These are phyloP conservation scores for Tenodera sinensis DNA, from an alignment of 2,888 invertebrate genomes.

Conservation along the genomic window DNA sequence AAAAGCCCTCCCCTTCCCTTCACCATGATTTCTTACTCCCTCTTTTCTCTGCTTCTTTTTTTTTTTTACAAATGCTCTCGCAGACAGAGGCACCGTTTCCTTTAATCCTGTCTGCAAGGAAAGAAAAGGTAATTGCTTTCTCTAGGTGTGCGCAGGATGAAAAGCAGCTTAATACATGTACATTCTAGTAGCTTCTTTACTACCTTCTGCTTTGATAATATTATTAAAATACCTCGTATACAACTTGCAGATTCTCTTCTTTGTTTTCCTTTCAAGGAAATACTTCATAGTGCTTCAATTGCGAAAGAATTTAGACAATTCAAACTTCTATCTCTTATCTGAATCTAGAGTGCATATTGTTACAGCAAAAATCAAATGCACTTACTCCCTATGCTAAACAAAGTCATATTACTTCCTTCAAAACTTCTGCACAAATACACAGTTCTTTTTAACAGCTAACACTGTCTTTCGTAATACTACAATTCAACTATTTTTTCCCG, in stretches of 20 bases:
- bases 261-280: neutral
- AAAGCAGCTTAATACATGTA: neutral
- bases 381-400: no score
- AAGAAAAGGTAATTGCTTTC: constrained; percentile 2
- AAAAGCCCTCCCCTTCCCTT: neutral
- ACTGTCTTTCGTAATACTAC: no score
- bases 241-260: neutral
- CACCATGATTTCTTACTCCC: neutral
- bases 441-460: no score
- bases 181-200: neutral
- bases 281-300: neutral
- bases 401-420: no score
- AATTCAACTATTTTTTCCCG: no score
- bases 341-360: no score
- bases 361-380: no score
- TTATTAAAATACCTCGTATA: neutral
- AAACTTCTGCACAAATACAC: no score
- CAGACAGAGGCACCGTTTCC: neutral
- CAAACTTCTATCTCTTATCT: no score
- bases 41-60: neutral
- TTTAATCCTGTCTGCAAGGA: neutral
- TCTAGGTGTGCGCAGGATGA: neutral
- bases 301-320: neutral
- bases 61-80: neutral
- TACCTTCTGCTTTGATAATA: neutral